Percentiles rank a stretch among this genome's conserved stretches.
These are phyloP conservation scores for Oopsacas minuta DNA, from an alignment of 37 sponge, comb jelly and placozoan genomes.

Conservation along the genomic window DNA sequence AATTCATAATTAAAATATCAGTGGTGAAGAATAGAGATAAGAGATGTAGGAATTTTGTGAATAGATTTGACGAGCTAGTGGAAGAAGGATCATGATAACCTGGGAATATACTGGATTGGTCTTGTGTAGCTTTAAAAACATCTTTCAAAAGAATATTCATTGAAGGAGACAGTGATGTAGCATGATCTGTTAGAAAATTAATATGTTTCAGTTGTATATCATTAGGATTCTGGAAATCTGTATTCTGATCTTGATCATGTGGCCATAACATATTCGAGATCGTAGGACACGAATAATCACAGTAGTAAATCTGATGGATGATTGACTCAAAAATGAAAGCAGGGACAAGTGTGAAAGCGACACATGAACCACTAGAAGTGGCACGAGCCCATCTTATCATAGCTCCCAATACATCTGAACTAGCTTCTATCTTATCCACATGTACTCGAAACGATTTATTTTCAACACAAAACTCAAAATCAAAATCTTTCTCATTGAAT, in stretches of 20 bases:
- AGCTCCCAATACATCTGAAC: not conserved
- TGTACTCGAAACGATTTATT: not conserved
- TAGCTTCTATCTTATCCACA: not conserved
- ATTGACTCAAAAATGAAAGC: not conserved
- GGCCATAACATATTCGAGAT: not conserved
- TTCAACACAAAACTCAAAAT: not conserved
- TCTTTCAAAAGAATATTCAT: not conserved
- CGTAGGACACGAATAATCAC: not conserved
- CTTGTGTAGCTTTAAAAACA: not conserved
- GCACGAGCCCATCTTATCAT: not conserved
- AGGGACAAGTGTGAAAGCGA: not conserved
- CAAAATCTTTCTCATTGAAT: not conserved
- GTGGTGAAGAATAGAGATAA: not conserved
- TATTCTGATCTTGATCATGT: not conserved
- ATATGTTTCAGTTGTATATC: not conserved
- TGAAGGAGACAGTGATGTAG: not conserved
- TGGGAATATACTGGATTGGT: not conserved
- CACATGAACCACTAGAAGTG: not conserved
- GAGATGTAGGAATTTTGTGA: slow-evolving; percentile 7
- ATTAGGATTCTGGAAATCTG: not conserved
- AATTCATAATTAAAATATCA: not conserved
- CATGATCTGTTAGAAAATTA: not conserved
- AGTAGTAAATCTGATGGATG: not conserved
- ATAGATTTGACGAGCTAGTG: not conserved
- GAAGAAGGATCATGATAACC: not conserved